A percentile compares a stretch with the other conserved stretches of the same genome.
Conservation (phyloP, 2,888 invertebrate species). For the Trichacis sp. region DNA sequence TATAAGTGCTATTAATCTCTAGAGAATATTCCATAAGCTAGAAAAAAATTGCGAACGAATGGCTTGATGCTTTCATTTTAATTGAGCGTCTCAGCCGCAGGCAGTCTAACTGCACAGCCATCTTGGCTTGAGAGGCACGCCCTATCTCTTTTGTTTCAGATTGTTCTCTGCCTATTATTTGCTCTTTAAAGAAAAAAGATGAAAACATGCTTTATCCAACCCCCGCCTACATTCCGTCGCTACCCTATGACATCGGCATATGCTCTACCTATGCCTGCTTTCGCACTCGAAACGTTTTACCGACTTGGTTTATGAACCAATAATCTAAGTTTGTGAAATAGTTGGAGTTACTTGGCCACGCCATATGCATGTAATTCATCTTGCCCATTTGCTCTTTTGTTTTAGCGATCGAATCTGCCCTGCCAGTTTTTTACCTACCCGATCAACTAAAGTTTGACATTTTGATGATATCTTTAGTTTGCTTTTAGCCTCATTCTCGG, state of each 20-base stretch:
- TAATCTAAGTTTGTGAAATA: slow-evolving; percentile 47
- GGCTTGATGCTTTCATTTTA: slow-evolving; percentile 55
- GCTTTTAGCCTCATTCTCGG: too few species aligned
- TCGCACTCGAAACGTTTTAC: slow-evolving; percentile 4
- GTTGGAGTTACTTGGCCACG: slow-evolving; percentile 29
- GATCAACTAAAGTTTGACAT: slow-evolving; percentile 4
- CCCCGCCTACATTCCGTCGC: slow-evolving; percentile 37
- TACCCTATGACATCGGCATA: slow-evolving; percentile 29
- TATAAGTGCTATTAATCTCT: not conserved
- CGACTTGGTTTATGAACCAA: slow-evolving; percentile 16
- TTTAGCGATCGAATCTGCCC: slow-evolving; percentile 16
- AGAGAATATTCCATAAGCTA: not conserved
- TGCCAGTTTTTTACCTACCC: not conserved
- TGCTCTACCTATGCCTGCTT: not conserved
- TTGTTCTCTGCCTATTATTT: slow-evolving; percentile 67
- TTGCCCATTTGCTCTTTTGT: slow-evolving; percentile 46
- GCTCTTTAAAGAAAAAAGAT: slow-evolving; percentile 48
- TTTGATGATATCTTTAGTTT: too few species aligned
- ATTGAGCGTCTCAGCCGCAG: slow-evolving; percentile 66
- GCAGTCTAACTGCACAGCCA: slow-evolving; percentile 61
- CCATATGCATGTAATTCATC: slow-evolving; percentile 9
- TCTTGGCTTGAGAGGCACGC: slow-evolving; percentile 67
- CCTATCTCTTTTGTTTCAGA: slow-evolving; percentile 65
- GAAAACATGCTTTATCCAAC: slow-evolving; percentile 27
- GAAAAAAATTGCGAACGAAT: slow-evolving; percentile 7